These are phyloP conservation scores for Dromococcyx pavoninus DNA, from an alignment of 2,797 vertebrate genomes.

Conservation along the genomic window DNA sequence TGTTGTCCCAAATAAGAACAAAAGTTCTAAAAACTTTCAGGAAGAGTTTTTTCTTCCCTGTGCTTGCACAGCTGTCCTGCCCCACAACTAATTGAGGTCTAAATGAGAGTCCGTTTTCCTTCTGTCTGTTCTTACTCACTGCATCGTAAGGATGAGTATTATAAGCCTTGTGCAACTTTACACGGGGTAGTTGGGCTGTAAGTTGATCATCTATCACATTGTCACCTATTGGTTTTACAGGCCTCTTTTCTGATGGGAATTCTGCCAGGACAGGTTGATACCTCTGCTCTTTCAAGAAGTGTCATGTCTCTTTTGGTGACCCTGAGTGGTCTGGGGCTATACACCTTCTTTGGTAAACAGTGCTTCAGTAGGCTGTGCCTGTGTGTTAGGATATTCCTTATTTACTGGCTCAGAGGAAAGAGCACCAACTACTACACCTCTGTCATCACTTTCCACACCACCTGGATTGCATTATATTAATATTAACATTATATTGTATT, in stretches of 20 bases:
- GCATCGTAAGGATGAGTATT: not conserved
- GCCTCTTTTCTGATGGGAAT: not conserved
- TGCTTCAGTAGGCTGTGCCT: not conserved
- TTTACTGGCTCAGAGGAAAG: not conserved
- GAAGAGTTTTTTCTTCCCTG: not conserved
- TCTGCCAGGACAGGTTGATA: not conserved
- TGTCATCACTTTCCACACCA: constrained; percentile 31
- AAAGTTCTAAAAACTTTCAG: not conserved
- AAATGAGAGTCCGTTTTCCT: not conserved
- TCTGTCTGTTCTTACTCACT: not conserved
- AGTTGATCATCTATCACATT: not conserved
- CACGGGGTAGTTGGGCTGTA: accelerated
- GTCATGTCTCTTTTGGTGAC: not conserved
- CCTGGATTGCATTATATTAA: constrained; percentile 27
- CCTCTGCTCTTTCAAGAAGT: not conserved
- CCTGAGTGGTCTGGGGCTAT: not conserved
- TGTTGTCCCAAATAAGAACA: not conserved
- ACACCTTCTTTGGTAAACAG: not conserved
- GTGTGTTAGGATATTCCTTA: not conserved
- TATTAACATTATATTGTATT: constrained; percentile 48
- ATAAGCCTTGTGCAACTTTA: not conserved
- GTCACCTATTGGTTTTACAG: not conserved
- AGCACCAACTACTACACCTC: not conserved
- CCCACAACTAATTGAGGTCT: not conserved
- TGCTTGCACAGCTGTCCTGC: not conserved